Evolutionary conservation across 2,113 vertebrate species (phyloP), one percentile per base, ranked within the genome.

Genomic region (Turnix velox): DNA sequence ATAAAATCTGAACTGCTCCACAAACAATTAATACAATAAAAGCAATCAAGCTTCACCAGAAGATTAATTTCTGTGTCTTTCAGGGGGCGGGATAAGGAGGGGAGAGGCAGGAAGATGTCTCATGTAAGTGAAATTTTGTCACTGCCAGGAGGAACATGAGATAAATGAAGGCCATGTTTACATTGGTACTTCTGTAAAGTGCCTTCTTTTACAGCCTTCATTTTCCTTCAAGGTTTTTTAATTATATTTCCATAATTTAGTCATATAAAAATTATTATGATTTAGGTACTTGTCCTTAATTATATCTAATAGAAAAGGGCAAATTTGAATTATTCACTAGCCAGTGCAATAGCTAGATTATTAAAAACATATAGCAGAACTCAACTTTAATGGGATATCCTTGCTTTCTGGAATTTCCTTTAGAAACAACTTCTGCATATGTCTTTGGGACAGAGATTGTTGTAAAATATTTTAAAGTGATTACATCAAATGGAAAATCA

Each of bases 401-500:
- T 49, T 67, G 28, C 5, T 83, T 88, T 81, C 49, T 2, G 7
- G 14, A 20, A 15, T 15, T 51, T 52, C 25, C 58, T 77, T 59
- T n/a, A 55, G 30, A 91, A 91, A 88, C 9, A 33, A 20, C 16
- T 87, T 75, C 65, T 80, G 46, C 24, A 2, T 35, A 49, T 81
- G 24, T 87, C 84, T 51, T 58, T 66, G 18, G 52, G 69, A 63
- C 30, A 86, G 67, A 91, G 73, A 51, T 95, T 89, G 48, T 90
- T 59, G 19, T 90, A 85, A 54, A 92, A 89, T 42, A 79, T 61
- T 90, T 55, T 72, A 79, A 96, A 93, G 58, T 65, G 79, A 79
- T 74, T 63, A 59, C 54, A 80, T 24, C 42, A 23, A 72, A 92
- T 71, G 83, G 28, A 84, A 92, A 80, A 88, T 74, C 23, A 58